These are phyloP conservation scores for Isotomurus palustris DNA, from an alignment of 2,888 invertebrate species.

Conservation along the genomic window DNA sequence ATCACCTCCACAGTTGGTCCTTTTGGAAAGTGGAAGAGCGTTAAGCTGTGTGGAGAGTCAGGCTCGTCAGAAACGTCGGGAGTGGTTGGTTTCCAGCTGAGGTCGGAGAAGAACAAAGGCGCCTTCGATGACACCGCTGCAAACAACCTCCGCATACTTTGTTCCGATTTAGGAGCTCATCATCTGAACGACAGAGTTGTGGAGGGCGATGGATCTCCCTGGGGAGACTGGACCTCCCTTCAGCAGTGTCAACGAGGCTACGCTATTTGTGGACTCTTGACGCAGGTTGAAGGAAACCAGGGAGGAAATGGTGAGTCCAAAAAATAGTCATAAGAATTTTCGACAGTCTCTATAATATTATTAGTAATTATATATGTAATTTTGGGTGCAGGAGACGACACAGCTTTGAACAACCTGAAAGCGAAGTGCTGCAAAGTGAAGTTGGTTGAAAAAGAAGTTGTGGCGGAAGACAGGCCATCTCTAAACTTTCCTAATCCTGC, in stretches of 20 bases:
- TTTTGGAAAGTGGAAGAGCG: constrained; percentile 25
- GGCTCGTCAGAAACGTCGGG: neutral
- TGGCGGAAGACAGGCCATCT: neutral
- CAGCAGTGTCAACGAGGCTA: constrained; percentile 26
- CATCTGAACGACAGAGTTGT: neutral
- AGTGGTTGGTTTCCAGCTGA: constrained; percentile 28
- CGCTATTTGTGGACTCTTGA: constrained; percentile 31
- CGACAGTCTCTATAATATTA: no score
- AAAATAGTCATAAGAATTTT: no score
- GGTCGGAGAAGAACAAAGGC: constrained; percentile 20
- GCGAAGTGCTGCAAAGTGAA: constrained; percentile 25
- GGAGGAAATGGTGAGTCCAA: no score
- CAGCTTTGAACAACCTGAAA: constrained; percentile 28
- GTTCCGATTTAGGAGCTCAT: constrained; percentile 14
- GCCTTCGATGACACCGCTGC: constrained; percentile 33
- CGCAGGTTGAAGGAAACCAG: constrained; percentile 35
- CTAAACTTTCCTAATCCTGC: neutral
- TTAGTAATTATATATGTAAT: no score
- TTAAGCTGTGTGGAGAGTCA: constrained; percentile 15
- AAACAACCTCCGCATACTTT: constrained; percentile 29
- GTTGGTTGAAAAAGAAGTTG: neutral
- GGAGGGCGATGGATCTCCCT: constrained; percentile 29
- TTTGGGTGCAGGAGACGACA: constrained; percentile 27
- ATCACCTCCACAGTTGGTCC: constrained; percentile 24
- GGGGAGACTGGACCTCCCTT: constrained; percentile 27